A percentile compares a stretch with the other conserved stretches of the same genome.
Evolutionary conservation across 2,797 vertebrate genomes (phyloP).

Genomic region (Myotis vivesi): DNA sequence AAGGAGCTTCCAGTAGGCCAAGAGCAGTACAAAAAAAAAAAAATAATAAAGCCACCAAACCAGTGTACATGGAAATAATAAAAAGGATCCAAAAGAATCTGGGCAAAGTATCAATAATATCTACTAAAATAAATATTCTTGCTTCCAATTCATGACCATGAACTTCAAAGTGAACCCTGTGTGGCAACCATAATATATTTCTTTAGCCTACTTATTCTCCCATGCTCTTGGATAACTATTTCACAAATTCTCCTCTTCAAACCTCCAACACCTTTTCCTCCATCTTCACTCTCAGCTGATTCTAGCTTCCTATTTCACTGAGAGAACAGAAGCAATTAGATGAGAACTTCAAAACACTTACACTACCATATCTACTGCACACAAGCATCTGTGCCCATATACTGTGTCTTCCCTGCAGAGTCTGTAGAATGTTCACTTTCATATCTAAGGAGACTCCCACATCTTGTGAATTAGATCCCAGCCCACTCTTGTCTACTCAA

Average conservation of each 20-base stretch:
- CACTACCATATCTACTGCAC: neutral
- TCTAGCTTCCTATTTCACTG: neutral
- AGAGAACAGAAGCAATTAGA: neutral
- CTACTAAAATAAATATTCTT: slow-evolving; percentile 1
- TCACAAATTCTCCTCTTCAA: neutral
- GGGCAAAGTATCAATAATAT: neutral
- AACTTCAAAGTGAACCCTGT: neutral
- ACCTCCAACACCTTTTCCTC: neutral
- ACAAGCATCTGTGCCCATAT: neutral
- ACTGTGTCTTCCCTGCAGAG: neutral
- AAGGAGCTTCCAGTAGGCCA: neutral
- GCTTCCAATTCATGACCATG: neutral
- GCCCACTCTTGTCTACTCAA: neutral
- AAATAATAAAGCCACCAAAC: neutral
- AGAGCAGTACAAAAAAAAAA: neutral
- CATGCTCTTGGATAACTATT: neutral
- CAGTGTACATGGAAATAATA: neutral
- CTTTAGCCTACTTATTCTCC: neutral
- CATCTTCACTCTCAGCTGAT: neutral
- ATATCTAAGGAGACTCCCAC: neutral
- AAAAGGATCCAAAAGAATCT: neutral
- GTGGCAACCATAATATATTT: neutral
- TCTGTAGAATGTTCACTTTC: neutral
- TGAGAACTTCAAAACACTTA: neutral
- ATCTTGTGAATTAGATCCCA: neutral